Conservation (phyloP, 2,797 vertebrate species). For the Amphiprion clarkii region DNA sequence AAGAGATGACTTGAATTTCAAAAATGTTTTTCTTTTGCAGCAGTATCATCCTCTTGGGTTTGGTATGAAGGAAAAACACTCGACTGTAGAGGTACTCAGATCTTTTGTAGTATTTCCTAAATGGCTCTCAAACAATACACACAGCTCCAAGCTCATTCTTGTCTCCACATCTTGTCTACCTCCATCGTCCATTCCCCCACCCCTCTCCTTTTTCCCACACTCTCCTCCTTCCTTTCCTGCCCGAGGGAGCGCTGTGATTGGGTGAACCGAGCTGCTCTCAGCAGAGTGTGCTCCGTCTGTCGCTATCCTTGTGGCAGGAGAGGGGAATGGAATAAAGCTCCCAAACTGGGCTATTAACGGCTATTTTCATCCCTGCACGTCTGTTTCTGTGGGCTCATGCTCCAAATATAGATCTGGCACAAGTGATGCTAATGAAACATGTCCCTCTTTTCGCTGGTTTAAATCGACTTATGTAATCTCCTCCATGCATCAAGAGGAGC, state of each 20-base stretch:
- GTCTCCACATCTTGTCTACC: conserved; percentile 59
- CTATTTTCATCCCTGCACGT: conserved; percentile 82
- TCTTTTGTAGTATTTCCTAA: conserved; percentile 32
- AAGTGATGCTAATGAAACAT: conserved; percentile 79
- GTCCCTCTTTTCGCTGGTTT: conserved; percentile 77
- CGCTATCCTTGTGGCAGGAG: conserved; percentile 75
- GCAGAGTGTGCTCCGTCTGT: conserved; percentile 71
- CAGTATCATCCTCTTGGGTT: background rate
- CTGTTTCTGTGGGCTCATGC: conserved; percentile 83
- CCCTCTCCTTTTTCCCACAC: conserved; percentile 77
- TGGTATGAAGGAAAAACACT: background rate
- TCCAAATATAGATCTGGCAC: conserved; percentile 86
- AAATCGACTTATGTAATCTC: conserved; percentile 84
- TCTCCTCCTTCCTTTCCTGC: conserved; percentile 64
- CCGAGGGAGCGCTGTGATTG: conserved; percentile 74
- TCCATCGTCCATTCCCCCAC: conserved; percentile 49
- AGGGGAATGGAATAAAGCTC: conserved; percentile 80
- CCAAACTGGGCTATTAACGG: conserved; percentile 84
- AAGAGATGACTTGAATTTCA: background rate
- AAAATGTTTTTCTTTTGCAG: conserved; percentile 2
- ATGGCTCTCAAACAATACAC: conserved; percentile 32
- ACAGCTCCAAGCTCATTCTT: conserved; percentile 49
- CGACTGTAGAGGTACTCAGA: conserved; percentile 11
- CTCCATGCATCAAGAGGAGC: conserved; percentile 66
- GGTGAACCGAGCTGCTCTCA: conserved; percentile 66